A percentile compares a stretch with the other conserved stretches of the same genome.
phyloP scores from a whole-genome alignment of 2,888 invertebrate species.

The Eupithecia subfuscata region DNA sequence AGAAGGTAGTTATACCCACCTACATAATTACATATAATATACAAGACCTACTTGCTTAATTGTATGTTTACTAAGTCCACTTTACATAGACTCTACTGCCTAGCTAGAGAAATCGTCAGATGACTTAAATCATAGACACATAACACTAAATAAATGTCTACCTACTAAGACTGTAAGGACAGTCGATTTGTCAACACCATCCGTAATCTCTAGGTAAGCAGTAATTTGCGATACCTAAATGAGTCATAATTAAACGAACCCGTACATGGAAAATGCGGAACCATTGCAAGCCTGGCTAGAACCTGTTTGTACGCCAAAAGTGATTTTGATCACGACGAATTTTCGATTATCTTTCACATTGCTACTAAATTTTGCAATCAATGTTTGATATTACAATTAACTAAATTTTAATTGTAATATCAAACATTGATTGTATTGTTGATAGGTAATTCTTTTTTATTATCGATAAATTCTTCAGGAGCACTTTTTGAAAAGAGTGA shows the following conservation, averaged over 20 bases:
- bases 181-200: constrained; percentile 20
- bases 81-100: neutral
- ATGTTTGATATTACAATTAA: too few species aligned
- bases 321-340: neutral
- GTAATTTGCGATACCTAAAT: neutral
- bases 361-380: too few species aligned
- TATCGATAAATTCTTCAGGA: too few species aligned
- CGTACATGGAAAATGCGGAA: constrained; percentile 23
- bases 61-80: constrained; percentile 1
- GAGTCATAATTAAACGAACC: neutral
- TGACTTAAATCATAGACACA: neutral
- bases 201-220: constrained; percentile 5
- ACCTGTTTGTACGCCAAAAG: constrained; percentile 17
- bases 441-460: neutral
- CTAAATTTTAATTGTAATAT: too few species aligned
- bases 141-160: neutral
- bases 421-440: neutral
- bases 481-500: too few species aligned
- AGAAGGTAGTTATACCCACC: neutral
- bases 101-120: neutral
- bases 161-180: neutral
- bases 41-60: neutral
- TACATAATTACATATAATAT: neutral
- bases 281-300: constrained; percentile 16
- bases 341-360: neutral